Evolutionary conservation across 2,113 vertebrate species (phyloP).

Genomic region (Fregata magnificens): DNA sequence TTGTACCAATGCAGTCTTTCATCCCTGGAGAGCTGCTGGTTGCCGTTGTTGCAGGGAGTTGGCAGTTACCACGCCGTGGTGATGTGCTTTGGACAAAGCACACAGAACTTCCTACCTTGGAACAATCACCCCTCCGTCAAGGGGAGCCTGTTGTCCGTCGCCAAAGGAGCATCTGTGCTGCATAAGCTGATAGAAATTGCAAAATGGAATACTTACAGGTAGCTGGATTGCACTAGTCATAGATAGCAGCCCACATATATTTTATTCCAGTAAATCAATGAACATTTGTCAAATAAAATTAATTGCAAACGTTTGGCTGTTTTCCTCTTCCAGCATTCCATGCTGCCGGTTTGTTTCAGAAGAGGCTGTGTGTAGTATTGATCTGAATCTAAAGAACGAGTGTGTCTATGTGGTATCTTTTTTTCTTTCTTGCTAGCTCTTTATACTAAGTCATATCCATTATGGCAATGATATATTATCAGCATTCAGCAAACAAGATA

Average conservation of each 20-base stretch:
- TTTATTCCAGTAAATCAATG: slow-evolving; percentile 68
- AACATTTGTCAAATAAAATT: slow-evolving; percentile 70
- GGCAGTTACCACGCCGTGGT: accelerated
- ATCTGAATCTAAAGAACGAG: slow-evolving; percentile 70
- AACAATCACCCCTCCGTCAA: not conserved
- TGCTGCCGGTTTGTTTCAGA: slow-evolving; percentile 31
- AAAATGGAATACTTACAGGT: slow-evolving; percentile 13
- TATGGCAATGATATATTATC: slow-evolving; percentile 82
- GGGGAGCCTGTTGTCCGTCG: not conserved
- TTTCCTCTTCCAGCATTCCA: slow-evolving; percentile 3
- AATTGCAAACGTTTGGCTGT: slow-evolving; percentile 55
- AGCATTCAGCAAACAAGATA: slow-evolving; percentile 75
- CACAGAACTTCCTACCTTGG: not conserved
- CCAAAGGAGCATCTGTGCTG: not conserved
- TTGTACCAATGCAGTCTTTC: not conserved
- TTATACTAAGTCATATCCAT: slow-evolving; percentile 74
- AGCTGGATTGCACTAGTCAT: not conserved
- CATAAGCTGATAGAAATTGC: not conserved
- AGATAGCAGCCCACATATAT: slow-evolving; percentile 9
- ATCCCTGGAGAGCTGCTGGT: not conserved
- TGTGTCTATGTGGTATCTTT: not conserved
- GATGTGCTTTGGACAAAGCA: not conserved
- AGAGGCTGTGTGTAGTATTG: slow-evolving; percentile 76
- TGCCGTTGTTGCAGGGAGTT: not conserved
- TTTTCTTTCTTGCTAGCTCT: not conserved